Base-by-base conservation (phyloP, 2,888 invertebrate genomes). In the Anarsia innoxiella region DNA sequence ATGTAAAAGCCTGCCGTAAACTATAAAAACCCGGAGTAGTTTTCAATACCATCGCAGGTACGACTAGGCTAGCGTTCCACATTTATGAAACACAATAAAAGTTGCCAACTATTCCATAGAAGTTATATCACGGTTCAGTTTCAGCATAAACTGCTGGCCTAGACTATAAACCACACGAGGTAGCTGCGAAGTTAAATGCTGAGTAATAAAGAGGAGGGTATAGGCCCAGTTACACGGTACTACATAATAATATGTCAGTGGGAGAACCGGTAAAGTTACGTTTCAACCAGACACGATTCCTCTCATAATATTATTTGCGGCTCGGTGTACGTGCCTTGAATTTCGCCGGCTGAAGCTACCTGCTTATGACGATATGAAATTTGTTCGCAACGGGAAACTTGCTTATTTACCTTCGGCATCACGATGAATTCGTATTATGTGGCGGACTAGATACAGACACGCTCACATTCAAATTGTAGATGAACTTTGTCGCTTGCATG, bases 221-320 rank as follows among this genome's bases (percentile, higher is more conserved):
- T 26, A 27, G 39, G 39, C 31, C 36, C 19, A n/a, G n/a, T n/a
- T n/a, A n/a, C n/a, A n/a, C n/a, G 29, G 15, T 36, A 23, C 36
- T 32, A 35, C 23, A 38, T 36, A 33, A 36, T 42, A 41, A 41
- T 53, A 51, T 50, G 41, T 49, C 42, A 41, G 42, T 40, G 41
- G 38, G 32, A 41, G 49, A 59, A 50, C 59, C 56, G 56, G 61
- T 51, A 60, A 69, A 69, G 61, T 68, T 70, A 64, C 66, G 63
- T 57, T 66, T 57, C 64, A 56, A 67, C 51, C 61, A 72, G 71
- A 70, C 70, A 66, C 65, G 64, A 65, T 64, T 68, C 65, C 66
- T 63, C 66, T 71, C 70, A 74, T 74, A 71, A 74, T 72, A 73
- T 73, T 74, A 74, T 74, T 75, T 74, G 73, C 69, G 67, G 56